Conservation (phyloP, 2,113 vertebrate genomes). For the Crotalus helleri region DNA sequence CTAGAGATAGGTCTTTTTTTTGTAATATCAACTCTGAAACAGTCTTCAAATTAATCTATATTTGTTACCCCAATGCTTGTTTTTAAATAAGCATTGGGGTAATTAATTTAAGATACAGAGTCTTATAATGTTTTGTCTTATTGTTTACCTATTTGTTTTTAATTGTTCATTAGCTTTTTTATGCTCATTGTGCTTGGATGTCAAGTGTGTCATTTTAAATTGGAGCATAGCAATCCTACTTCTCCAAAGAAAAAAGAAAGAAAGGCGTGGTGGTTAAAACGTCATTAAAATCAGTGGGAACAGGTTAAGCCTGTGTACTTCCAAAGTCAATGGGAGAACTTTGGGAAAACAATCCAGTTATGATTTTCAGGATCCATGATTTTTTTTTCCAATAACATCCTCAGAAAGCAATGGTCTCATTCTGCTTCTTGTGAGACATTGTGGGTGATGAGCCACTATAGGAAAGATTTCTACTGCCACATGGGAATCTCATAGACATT, state of each 20-base stretch:
- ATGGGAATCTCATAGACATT: background rate
- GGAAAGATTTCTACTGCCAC: background rate
- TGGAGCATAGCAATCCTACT: background rate
- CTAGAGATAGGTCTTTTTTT: background rate
- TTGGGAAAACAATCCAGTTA: background rate
- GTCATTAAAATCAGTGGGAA: background rate
- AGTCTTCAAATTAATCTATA: background rate
- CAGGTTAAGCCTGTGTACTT: background rate
- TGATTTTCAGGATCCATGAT: background rate
- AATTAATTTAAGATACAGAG: background rate
- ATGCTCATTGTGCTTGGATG: background rate
- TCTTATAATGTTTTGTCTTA: background rate
- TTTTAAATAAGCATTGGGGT: background rate
- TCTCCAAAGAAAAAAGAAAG: background rate
- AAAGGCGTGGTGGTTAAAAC: background rate
- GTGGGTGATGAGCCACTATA: background rate
- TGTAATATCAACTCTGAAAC: background rate
- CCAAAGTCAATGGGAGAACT: background rate
- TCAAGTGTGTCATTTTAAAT: background rate
- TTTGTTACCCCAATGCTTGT: background rate
- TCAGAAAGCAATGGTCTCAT: background rate
- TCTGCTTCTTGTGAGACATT: background rate
- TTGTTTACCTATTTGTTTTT: background rate
- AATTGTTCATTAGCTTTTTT: background rate
- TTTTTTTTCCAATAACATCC: background rate